phyloP scores from a whole-genome alignment of 2,888 invertebrate species.

The Caenorhabditis parvicauda region DNA sequence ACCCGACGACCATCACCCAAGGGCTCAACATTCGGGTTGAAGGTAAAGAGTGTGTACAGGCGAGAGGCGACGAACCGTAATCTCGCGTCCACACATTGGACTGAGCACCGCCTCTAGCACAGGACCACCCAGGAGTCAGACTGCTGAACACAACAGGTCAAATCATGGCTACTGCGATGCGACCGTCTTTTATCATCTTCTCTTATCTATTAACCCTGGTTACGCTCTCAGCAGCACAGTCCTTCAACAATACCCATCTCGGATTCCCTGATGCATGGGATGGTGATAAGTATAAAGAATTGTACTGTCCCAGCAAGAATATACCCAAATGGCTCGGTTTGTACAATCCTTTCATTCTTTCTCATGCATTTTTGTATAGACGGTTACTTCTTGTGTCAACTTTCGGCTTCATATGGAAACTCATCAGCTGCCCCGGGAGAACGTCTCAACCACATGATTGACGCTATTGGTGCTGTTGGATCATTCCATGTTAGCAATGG shows the following conservation, averaged over 20 bases:
- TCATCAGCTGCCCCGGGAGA: constrained; percentile 54
- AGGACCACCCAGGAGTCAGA: too few species aligned
- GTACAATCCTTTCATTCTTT: constrained; percentile 4
- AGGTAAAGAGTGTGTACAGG: too few species aligned
- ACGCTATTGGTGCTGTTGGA: constrained; percentile 61
- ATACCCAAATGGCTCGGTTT: constrained; percentile 58
- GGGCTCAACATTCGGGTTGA: too few species aligned
- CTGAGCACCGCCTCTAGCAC: too few species aligned
- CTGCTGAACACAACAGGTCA: too few species aligned
- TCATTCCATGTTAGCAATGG: constrained; percentile 59
- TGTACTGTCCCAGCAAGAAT: constrained; percentile 59
- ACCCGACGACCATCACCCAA: too few species aligned
- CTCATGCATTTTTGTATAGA: constrained; percentile 32
- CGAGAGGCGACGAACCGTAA: too few species aligned
- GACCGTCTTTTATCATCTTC: too few species aligned
- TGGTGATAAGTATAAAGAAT: constrained; percentile 59
- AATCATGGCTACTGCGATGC: too few species aligned
- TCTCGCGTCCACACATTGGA: too few species aligned
- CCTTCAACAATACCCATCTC: constrained; percentile 39
- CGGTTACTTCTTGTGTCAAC: constrained; percentile 62
- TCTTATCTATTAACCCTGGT: too few species aligned
- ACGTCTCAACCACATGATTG: constrained; percentile 61
- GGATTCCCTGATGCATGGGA: constrained; percentile 61
- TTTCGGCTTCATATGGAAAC: constrained; percentile 61
- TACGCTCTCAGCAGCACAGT: constrained; percentile 27